Evolutionary conservation across 2,797 vertebrate genomes (phyloP), one percentile per base, ranked within the genome.

Genomic region (Lithobates sylvaticus): DNA sequence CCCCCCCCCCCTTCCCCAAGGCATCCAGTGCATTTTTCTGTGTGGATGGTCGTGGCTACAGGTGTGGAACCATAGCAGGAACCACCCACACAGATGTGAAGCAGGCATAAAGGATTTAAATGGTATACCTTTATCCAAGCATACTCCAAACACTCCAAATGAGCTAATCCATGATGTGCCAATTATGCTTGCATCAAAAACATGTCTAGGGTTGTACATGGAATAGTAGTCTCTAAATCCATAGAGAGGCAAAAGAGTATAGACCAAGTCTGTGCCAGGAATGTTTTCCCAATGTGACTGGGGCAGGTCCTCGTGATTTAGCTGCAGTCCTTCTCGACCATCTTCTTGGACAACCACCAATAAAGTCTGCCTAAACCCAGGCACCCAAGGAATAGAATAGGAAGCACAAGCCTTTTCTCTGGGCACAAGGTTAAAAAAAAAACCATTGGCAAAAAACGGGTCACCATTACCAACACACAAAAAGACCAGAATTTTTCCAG

Each of bases 81-180:
- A 7, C 34, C 34, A 36, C 34, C 34, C 34, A 36, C 34, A 36
- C 34, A 36, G 34, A 36, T 36, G 34, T 36, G 6, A 36, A 36
- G 5, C 34, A 36, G 34, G 34, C 6, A 7, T 36, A 5, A 18
- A 5, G 15, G 15, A 7, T 27, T 12, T 10, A 29, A 67, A 67
- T 67, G 0, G 6, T 15, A 69, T 76, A 86, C 85, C 85, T 81
- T 44, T 47, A 71, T 77, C 50, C 26, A 86, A 69, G 75, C 85
- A 86, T 15, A 86, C 42, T 13, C 85, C 85, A 64, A 26, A 26
- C 13, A 61, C 27, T 3, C 0, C 73, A 86, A 76, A 86, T 0
- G 50, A 5, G 29, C 18, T 50, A 2, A n/a, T 47, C 16, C 32
- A 44, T n/a, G n/a, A 27, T 2, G 58, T 64, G 32, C 78, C 73